Base-by-base conservation (phyloP, 1,140 invertebrate species). In the Conus betulinus region DNA sequence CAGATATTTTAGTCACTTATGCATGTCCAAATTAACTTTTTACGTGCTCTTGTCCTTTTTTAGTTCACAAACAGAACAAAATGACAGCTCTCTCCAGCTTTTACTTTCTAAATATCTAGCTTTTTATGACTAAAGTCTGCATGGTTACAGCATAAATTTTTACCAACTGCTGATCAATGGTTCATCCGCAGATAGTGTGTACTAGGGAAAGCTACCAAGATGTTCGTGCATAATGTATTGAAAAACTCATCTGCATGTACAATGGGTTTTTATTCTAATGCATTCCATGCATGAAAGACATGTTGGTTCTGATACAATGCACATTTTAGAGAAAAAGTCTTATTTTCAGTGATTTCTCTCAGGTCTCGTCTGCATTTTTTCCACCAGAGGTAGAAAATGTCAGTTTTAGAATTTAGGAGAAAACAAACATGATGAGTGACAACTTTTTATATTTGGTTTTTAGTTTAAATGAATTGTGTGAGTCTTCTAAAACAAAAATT, bases 131-230 rank as follows among this genome's bases (percentile, higher is more conserved):
- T 15, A 15, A 39, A 39, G 39, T 53, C 51, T 53, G 79, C 79
- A 81, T 81, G 79, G 39, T 53, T 51, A 81, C 51, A 81, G 20
- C 27, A 53, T 23, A 81, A 81, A 81, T 81, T 81, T 81, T 81
- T 81, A 81, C 13, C 7, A 51, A 13, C 51, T 81, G 51, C 79
- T 51, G 4, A 51, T 23, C 13, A 11, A 60, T 15, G 15, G 57
- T 60, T 15, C 17, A 23, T 51, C 8, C 25, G 1, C 71, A 74
- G 17, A 51, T 7, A 78, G 76, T 39, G 76, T 78, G 5, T 39
- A 53, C 7, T 23, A 23, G 51, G 23, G 27, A 53, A 15, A 15
- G 51, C 51, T 20, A 23, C 15, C 17, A 53, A 81, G 39, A 55
- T 20, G 8, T 81, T 81, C 4, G 15, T 25, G 39, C 17, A 7